Evolutionary conservation across 2,797 vertebrate species (phyloP), one percentile per base, ranked within the genome.

Genomic region (Protosalanx chinensis): DNA sequence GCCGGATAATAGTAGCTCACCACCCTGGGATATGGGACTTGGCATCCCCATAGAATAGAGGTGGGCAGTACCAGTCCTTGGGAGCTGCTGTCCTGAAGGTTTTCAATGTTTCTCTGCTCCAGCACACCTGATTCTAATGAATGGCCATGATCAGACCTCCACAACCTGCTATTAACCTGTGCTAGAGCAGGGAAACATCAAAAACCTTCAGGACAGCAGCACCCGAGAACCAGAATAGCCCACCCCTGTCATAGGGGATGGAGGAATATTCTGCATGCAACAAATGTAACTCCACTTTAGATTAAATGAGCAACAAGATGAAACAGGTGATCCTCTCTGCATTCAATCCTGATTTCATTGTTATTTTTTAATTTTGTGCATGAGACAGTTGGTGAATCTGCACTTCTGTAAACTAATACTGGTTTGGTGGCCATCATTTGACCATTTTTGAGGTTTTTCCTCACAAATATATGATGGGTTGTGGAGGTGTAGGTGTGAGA

Each of bases 221-320:
- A 27, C 23, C 23, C 23, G 23, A 27, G 23, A 27, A 27, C 23
- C 23, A 27, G 23, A 27, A 27, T 27, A 27, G 1, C 23, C 23
- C 23, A 27, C 23, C 23, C 23, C 23, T 27, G 23, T 27, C 23
- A 1, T 27, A 27, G 20, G 71, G 67, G 67, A 61, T 64, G 70
- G 46, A 13, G 58, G 68, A 61, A 67, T 71, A 15, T 41, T 71
- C 53, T 60, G 66, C 65, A 35, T 72, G 73, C 65, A 51, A 67
- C 57, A 72, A 41, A 32, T 57, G 49, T 65, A 56, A 76, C 70
- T 75, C 67, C 30, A 66, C 61, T 7, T 10, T n/a, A n/a, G n/a
- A n/a, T n/a, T n/a, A n/a, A n/a, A 32, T 20, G 64, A 35, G 65
- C 74, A 78, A 74, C 67, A 70, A 37, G 69, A 76, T 75, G 70